Evolutionary conservation across 2,888 invertebrate species (phyloP).

Genomic region (Drosophila putrida): DNA sequence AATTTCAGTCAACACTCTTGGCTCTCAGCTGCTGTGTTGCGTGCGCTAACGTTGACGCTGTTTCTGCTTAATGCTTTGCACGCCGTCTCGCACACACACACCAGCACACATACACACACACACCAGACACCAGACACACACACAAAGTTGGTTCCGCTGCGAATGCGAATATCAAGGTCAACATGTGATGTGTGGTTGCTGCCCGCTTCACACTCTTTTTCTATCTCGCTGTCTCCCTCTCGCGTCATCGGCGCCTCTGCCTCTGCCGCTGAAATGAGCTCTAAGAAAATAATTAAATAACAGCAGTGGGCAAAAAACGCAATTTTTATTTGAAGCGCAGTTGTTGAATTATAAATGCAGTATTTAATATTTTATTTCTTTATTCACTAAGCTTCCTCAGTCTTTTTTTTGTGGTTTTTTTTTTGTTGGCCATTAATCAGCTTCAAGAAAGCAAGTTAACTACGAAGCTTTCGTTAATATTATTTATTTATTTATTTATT

Average conservation of each 20-base stretch:
- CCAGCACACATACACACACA: constrained; percentile 41
- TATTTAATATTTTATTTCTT: constrained; percentile 16
- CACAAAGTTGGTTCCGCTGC: constrained; percentile 79
- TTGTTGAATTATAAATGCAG: constrained; percentile 74
- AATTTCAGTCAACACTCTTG: background rate
- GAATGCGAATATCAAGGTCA: constrained; percentile 84
- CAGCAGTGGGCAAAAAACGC: constrained; percentile 68
- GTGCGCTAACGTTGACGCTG: constrained; percentile 58
- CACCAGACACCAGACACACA: constrained; percentile 37
- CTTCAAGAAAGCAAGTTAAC: constrained; percentile 36
- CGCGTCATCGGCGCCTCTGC: constrained; percentile 3
- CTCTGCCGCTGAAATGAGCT: constrained; percentile 62
- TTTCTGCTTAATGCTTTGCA: constrained; percentile 65
- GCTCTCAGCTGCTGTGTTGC: constrained; percentile 63
- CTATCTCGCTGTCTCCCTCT: constrained; percentile 15
- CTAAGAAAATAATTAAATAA: constrained; percentile 76
- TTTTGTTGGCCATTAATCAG: constrained; percentile 59
- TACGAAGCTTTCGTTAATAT: constrained; percentile 10
- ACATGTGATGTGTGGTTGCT: constrained; percentile 67
- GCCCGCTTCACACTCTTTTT: constrained; percentile 17
- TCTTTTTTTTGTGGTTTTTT: constrained; percentile 1
- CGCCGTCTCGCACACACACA: constrained; percentile 45
- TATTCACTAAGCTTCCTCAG: constrained; percentile 9
- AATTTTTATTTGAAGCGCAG: constrained; percentile 76
- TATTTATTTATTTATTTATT: too few relatives aligned